Percentiles rank a stretch among this genome's conserved stretches.
These are phyloP conservation scores for Frankliniella fusca DNA, from an alignment of 2,888 invertebrate species.

Conservation along the genomic window DNA sequence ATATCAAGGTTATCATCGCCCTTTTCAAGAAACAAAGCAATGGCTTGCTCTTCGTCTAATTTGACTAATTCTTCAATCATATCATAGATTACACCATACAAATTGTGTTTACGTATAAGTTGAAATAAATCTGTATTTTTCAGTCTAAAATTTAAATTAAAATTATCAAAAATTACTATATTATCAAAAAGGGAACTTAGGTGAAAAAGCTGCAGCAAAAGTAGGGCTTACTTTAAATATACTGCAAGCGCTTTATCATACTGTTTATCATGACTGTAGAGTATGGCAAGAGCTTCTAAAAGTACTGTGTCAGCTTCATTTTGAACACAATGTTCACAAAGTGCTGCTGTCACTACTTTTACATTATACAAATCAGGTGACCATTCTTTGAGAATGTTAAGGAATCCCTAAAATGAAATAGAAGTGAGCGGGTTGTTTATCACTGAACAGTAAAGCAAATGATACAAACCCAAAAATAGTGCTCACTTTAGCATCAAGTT, in stretches of 20 bases:
- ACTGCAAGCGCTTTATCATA: slow-evolving; percentile 89
- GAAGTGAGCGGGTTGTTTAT: background rate
- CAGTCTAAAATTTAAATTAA: slow-evolving; percentile 51
- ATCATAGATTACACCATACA: slow-evolving; percentile 78
- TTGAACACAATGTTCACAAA: slow-evolving; percentile 70
- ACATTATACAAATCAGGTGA: slow-evolving; percentile 77
- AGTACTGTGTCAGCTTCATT: slow-evolving; percentile 68
- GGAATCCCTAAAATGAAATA: slow-evolving; percentile 59
- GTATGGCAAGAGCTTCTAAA: slow-evolving; percentile 80
- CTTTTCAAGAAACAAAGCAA: slow-evolving; percentile 74
- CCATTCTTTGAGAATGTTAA: slow-evolving; percentile 84
- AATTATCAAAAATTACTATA: background rate
- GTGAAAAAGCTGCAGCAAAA: slow-evolving; percentile 28
- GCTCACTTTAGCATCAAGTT: slow-evolving; percentile 65
- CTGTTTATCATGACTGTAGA: slow-evolving; percentile 81
- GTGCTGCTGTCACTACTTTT: slow-evolving; percentile 77
- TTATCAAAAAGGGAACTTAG: too few relatives aligned
- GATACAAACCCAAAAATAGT: background rate
- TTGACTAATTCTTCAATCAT: slow-evolving; percentile 86
- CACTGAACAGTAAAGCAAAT: background rate
- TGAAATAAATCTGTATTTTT: slow-evolving; percentile 87
- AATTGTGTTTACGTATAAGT: slow-evolving; percentile 75
- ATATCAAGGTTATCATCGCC: slow-evolving; percentile 44
- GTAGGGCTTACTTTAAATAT: slow-evolving; percentile 68
- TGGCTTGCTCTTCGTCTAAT: slow-evolving; percentile 76